Conservation (phyloP, 64 coral and sea anemone species). For the Dendrophyllia cribrosa region DNA sequence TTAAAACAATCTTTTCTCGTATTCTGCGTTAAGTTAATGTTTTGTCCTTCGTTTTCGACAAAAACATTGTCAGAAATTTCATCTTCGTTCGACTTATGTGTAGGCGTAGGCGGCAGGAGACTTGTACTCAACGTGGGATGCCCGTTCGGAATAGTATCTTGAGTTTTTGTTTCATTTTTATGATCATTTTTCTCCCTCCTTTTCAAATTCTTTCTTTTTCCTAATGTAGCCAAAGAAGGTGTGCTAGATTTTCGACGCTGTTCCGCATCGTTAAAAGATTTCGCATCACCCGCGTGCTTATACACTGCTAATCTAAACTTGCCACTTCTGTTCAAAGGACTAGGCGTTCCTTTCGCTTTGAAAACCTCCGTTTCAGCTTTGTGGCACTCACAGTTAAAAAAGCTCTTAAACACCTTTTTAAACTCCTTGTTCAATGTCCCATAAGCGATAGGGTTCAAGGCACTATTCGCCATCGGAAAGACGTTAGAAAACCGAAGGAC, state of each 20-base stretch:
- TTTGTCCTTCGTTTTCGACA: neutral
- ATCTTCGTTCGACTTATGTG: neutral
- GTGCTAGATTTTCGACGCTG: constrained; percentile 21
- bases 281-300: constrained; percentile 21
- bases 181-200: neutral
- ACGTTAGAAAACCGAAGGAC: constrained; percentile 90
- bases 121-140: neutral
- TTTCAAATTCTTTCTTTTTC: neutral
- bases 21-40: neutral
- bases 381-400: constrained; percentile 79
- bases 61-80: neutral
- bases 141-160: neutral
- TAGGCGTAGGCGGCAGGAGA: neutral
- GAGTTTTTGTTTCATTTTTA: neutral
- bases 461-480: constrained; percentile 95
- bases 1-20: neutral
- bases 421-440: constrained; percentile 92
- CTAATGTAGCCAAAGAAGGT: neutral
- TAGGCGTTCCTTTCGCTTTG: neutral
- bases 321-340: neutral
- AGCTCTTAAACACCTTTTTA: constrained; percentile 86
- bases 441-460: constrained; percentile 89
- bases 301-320: constrained; percentile 62
- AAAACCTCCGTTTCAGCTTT: neutral
- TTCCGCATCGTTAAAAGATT: neutral